phyloP scores from a whole-genome alignment of 1,140 invertebrate genomes.

The Homarus americanus region DNA sequence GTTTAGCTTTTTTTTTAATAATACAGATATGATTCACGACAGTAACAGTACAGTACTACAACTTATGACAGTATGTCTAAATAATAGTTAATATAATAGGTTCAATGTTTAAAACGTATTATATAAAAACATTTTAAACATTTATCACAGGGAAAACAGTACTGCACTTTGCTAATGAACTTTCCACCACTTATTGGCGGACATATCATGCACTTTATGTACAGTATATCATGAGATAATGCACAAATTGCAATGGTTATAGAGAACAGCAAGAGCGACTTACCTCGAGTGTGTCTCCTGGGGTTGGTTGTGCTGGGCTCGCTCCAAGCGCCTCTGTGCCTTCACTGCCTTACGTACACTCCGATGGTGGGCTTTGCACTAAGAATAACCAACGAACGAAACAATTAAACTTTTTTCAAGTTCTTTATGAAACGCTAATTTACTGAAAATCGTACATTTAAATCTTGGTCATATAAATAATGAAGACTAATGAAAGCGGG shows the following conservation, averaged over 20 bases:
- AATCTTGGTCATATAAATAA: background rate
- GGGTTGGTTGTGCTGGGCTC: background rate
- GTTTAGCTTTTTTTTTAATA: too few relatives aligned
- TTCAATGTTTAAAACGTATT: background rate
- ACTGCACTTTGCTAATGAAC: conserved; percentile 10
- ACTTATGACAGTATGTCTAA: background rate
- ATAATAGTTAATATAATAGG: too few relatives aligned
- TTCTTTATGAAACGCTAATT: background rate
- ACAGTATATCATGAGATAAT: conserved; percentile 1
- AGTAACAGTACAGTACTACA: background rate
- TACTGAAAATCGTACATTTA: background rate
- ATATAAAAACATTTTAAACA: background rate
- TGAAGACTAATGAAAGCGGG: background rate
- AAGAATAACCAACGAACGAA: background rate
- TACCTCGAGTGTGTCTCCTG: conserved; percentile 36
- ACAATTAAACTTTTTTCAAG: background rate
- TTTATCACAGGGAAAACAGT: background rate
- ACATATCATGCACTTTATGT: background rate
- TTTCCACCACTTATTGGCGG: background rate
- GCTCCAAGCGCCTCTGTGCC: conserved; percentile 7
- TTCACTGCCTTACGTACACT: conserved; percentile 6
- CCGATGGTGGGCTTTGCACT: conserved; percentile 54
- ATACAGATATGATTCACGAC: background rate
- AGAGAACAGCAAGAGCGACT: background rate
- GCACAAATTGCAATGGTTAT: background rate